These are phyloP conservation scores for Steinernema scapterisci DNA, from an alignment of 2,888 invertebrate genomes.

Conservation along the genomic window DNA sequence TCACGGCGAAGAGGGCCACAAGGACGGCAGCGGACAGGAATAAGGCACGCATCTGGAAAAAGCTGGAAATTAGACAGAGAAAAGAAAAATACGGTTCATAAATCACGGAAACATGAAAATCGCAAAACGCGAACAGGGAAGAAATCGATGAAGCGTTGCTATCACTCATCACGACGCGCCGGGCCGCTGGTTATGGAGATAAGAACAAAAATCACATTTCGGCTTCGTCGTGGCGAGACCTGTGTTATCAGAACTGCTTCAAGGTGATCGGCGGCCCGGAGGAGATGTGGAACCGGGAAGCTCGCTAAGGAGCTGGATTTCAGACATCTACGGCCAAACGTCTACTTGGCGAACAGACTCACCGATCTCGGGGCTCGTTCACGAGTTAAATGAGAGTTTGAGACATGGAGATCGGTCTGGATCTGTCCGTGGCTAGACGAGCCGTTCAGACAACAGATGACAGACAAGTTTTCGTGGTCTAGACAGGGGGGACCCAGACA, in stretches of 20 bases:
- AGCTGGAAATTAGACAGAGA: not conserved
- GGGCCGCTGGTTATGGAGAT: not conserved
- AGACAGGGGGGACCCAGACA: too few species aligned
- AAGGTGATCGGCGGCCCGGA: not conserved
- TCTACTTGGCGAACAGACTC: too few species aligned
- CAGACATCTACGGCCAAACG: too few species aligned
- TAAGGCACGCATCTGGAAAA: constrained; percentile 10
- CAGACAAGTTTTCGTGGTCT: too few species aligned
- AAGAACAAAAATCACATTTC: constrained; percentile 29
- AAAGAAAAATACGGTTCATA: too few species aligned
- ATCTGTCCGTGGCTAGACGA: too few species aligned
- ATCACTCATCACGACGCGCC: not conserved
- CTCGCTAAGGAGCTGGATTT: too few species aligned
- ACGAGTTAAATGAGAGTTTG: too few species aligned
- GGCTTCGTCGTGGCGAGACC: constrained; percentile 28
- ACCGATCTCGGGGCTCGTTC: too few species aligned
- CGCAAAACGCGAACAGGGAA: not conserved
- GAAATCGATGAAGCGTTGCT: constrained; percentile 1
- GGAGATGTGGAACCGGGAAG: too few species aligned
- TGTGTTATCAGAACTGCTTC: constrained; percentile 6
- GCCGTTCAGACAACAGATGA: too few species aligned
- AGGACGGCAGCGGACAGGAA: not conserved
- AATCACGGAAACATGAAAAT: not conserved
- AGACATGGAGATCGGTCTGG: too few species aligned
- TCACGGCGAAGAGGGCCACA: not conserved